Conservation (phyloP, 2,113 vertebrate genomes). For the Neotragus pygmaeus region DNA sequence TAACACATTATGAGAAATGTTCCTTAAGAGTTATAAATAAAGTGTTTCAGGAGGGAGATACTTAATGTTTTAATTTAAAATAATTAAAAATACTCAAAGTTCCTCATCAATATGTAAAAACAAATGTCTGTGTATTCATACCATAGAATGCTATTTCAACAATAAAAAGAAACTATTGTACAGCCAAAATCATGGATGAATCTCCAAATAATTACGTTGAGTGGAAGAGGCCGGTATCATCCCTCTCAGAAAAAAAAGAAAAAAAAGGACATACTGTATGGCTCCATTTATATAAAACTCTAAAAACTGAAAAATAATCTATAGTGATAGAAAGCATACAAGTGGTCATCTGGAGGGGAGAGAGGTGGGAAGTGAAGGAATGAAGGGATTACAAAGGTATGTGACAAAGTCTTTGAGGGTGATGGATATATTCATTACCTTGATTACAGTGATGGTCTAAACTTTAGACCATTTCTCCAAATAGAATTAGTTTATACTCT, state of each 20-base stretch:
- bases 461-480: not conserved
- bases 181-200: not conserved
- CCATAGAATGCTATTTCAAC: not conserved
- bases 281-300: not conserved
- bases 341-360: not conserved
- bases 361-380: not conserved
- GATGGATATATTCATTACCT: not conserved
- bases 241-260: not conserved
- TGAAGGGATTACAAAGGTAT: not conserved
- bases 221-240: not conserved
- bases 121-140: not conserved
- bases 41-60: not conserved
- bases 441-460: not conserved
- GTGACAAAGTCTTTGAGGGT: not conserved
- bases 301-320: not conserved
- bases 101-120: not conserved
- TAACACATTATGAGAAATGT: not conserved
- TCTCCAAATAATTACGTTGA: not conserved
- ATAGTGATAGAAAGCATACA: not conserved
- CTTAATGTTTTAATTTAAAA: not conserved
- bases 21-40: not conserved
- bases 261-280: not conserved
- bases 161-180: not conserved
- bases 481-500: not conserved
- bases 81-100: not conserved